Evolutionary conservation across 2,888 invertebrate genomes (phyloP).

Genomic region (Salpingus planirostris): DNA sequence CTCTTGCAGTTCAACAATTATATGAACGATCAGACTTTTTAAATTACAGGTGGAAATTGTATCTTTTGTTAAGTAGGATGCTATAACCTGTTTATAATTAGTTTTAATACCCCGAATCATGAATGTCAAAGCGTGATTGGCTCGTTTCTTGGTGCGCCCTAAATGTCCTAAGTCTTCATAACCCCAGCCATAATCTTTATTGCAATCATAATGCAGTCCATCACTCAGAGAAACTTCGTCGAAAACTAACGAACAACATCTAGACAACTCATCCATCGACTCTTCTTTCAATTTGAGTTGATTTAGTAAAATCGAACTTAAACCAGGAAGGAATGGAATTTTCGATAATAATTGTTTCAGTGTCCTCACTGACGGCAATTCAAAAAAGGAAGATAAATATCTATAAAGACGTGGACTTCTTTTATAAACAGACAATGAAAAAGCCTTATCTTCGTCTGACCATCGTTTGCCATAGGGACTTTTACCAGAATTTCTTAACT

Average conservation of each 20-base stretch:
- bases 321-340: constrained; percentile 17
- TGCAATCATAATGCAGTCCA: constrained; percentile 14
- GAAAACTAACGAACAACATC: constrained; percentile 17
- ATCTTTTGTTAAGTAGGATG: too few relatives aligned
- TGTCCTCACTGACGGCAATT: constrained; percentile 18
- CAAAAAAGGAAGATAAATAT: constrained; percentile 14
- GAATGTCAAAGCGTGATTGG: too few relatives aligned
- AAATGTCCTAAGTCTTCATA: constrained; percentile 17
- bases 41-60: too few relatives aligned
- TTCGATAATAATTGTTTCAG: constrained; percentile 14
- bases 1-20: too few relatives aligned
- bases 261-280: constrained; percentile 14
- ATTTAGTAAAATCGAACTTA: constrained; percentile 14
- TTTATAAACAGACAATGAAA: constrained; percentile 19
- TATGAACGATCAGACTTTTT: too few relatives aligned
- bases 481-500: constrained; percentile 12
- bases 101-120: too few relatives aligned
- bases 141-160: too few relatives aligned
- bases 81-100: too few relatives aligned
- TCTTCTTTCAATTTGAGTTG: constrained; percentile 10
- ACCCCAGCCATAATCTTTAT: constrained; percentile 10
- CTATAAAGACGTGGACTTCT: constrained; percentile 18
- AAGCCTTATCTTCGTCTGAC: constrained; percentile 17
- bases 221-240: constrained; percentile 17
- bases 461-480: constrained; percentile 10